Evolutionary conservation across 2,113 vertebrate genomes (phyloP), one percentile per base, ranked within the genome.

Genomic region (Polypterus senegalus): DNA sequence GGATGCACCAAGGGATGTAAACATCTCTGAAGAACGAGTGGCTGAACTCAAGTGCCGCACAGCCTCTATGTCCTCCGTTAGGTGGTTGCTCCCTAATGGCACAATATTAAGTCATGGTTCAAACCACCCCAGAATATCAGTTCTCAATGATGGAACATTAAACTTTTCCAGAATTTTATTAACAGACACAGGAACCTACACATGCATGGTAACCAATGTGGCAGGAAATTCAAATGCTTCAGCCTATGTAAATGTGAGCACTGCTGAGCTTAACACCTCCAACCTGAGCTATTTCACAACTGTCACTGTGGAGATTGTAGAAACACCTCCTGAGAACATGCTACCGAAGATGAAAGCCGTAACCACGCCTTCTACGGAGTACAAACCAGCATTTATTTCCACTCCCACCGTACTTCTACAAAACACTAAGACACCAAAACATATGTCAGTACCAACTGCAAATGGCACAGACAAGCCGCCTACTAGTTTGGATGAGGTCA

Each of bases 161-260:
- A 96, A 94, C 83, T 98, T 99, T 79, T 92, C 93, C 61, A 92
- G 92, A 1, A 92, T 99, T 65, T 69, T 97, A 70, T 73, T 89
- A 2, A 82, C 75, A 5, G 96, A 99, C 79, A 97, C 91, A 0
- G 96, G 96, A 7, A 65, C 91, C 1, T 97, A 99, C 76, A 97
- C 93, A 51, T 99, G 96, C 83, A 97, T 97, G 92, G 95, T 97
- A 71, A 92, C 93, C 74, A 99, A 99, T 10, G 91, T 95, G 89
- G 96, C 93, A 5, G 96, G 96, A 47, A 93, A 95, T 77, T 92
- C 96, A 65, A 97, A 97, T 1, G 93, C 96, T 66, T 97, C 96
- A 52, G 94, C 96, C 76, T 97, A 92, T 83, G 83, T 99, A 76
- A 97, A 97, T 3, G 94, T 98, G 67, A 98, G 89, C 77, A 89